Evolutionary conservation across 2,888 invertebrate species (phyloP).

Genomic region (Icerya purchasi): DNA sequence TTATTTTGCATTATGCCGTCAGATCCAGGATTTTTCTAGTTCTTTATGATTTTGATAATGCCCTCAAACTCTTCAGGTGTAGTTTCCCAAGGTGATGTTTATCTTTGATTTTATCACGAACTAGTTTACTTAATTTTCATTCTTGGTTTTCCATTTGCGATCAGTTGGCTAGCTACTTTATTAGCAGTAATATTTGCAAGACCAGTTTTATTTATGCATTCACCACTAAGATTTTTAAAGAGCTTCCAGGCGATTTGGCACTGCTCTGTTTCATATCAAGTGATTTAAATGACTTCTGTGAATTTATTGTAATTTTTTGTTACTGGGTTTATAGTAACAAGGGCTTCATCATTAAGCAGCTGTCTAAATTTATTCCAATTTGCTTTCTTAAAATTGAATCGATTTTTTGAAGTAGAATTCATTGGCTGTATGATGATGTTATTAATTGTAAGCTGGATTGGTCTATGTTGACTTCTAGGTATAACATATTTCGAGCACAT

Average conservation of each 20-base stretch:
- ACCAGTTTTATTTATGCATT: neutral
- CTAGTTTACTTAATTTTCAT: neutral
- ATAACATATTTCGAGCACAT: conserved; percentile 6
- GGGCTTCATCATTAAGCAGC: conserved; percentile 1
- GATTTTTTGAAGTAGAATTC: conserved; percentile 6
- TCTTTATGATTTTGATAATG: neutral
- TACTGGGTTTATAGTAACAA: conserved; percentile 5
- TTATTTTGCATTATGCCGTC: neutral
- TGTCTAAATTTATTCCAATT: conserved; percentile 11
- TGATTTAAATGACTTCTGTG: conserved; percentile 4
- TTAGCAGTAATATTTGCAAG: neutral
- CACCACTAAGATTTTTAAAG: neutral
- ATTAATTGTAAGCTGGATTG: conserved; percentile 4
- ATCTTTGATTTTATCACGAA: neutral
- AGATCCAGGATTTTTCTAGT: neutral
- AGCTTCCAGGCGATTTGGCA: neutral
- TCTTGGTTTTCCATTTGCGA: neutral
- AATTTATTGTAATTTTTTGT: conserved; percentile 10
- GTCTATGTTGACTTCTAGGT: conserved; percentile 9
- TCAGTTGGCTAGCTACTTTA: neutral
- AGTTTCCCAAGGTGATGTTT: neutral
- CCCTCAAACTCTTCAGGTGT: neutral
- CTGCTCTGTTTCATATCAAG: conserved; percentile 5
- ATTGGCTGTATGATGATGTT: conserved; percentile 3
- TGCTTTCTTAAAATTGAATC: conserved; percentile 12